Evolutionary conservation across 92 coral and sea anemone genomes (phyloP), one percentile per base, ranked within the genome.

Genomic region (Zoanthus sociatus): DNA sequence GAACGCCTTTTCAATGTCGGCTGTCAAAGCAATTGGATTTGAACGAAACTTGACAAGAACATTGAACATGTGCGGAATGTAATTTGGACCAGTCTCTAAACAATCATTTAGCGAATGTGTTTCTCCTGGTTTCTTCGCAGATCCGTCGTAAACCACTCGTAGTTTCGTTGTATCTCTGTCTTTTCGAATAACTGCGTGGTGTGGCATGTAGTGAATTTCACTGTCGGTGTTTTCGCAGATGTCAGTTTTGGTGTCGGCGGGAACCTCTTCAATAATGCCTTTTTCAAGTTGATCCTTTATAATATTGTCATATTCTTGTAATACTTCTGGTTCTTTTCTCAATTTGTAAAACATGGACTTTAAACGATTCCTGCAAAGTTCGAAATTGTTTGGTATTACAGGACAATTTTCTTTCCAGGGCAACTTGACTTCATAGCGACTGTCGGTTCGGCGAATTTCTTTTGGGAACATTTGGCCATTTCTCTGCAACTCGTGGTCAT

Each of bases 361-460:
- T 18, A 67, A 67, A 7, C 71, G 86, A 9, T 86, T 82, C 18
- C 64, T 63, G 78, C 95, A 89, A 32, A 90, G 90, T 50, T 92
- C 83, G 33, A 81, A 87, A 55, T 93, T 85, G 75, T 86, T 84
- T n/a, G 87, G 86, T 51, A 93, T 72, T 12, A 47, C 73, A 3
- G 82, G 89, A 60, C 50, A 51, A 67, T 78, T 79, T 16, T 93
- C 90, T 31, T 78, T 84, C 95, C 95, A 93, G 14, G 93, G 93
- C 21, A 93, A 63, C 18, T 73, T 20, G 17, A 93, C 95, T 75
- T 93, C 88, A 77, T 93, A 93, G n/a, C 93, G 90, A 30, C 30
- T 50, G 26, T 48, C 53, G 53, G 53, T 48, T 48, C 53, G 53
- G 53, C 53, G 53, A 48, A 48, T 48, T 48, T 48, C 53, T 48